Conservation (phyloP, 2,888 invertebrate genomes). For the Mimas tiliae region DNA sequence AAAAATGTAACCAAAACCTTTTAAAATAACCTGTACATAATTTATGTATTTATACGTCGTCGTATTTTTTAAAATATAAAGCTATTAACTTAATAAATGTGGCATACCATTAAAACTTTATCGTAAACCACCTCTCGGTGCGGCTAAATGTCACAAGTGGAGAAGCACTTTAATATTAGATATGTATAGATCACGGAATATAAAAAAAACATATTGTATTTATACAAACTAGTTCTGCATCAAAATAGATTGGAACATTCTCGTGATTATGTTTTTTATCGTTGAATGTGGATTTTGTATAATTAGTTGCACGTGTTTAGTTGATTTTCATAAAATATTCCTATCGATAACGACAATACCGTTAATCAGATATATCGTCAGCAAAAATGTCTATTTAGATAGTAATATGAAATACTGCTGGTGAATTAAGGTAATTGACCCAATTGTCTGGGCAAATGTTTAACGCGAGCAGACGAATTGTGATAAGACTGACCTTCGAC, state of each 20-base stretch:
- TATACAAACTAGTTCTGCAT: neutral
- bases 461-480: conserved; percentile 11
- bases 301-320: neutral
- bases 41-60: no score
- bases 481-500: conserved; percentile 69
- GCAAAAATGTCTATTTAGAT: neutral
- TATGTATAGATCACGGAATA: neutral
- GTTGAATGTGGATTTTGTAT: neutral
- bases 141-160: neutral
- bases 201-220: neutral
- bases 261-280: neutral
- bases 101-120: no score
- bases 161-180: no score
- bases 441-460: conserved; percentile 35
- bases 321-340: no score
- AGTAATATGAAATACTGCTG: neutral
- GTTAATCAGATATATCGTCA: no score
- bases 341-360: neutral
- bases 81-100: no score
- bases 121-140: no score
- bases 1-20: no score
- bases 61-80: no score
- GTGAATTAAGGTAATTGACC: conserved; percentile 39
- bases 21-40: no score
- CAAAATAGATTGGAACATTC: neutral